phyloP scores from a whole-genome alignment of 2,888 invertebrate species.

The Lathronympha strigana region DNA sequence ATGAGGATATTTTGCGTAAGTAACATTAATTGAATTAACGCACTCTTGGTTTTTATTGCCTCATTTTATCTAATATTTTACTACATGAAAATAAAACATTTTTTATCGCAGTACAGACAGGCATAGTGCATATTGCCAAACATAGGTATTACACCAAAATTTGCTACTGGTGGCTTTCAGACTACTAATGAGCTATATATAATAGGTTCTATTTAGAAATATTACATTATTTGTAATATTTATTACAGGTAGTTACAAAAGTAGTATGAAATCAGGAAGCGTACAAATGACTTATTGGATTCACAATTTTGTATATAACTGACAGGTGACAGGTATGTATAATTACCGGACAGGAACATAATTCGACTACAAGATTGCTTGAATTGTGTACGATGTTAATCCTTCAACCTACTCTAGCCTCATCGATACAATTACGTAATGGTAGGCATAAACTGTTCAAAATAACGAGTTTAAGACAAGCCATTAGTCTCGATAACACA shows the following conservation, averaged over 20 bases:
- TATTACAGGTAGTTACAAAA: constrained; percentile 31
- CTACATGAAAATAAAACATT: not conserved
- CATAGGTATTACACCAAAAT: constrained; percentile 26
- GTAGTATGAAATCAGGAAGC: constrained; percentile 28
- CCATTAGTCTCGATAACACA: not conserved
- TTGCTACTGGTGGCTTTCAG: constrained; percentile 37
- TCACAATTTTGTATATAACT: constrained; percentile 1
- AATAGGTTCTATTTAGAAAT: constrained; percentile 37
- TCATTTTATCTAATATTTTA: constrained; percentile 21
- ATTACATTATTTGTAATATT: constrained; percentile 36
- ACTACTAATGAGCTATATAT: constrained; percentile 41
- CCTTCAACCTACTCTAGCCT: not conserved
- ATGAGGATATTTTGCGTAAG: not conserved
- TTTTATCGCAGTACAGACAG: constrained; percentile 9
- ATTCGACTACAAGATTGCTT: constrained; percentile 18
- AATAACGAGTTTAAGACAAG: not conserved
- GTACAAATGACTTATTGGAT: constrained; percentile 21
- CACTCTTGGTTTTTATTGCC: constrained; percentile 33
- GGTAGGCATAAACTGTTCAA: not conserved
- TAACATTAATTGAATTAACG: constrained; percentile 23
- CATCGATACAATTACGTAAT: not conserved
- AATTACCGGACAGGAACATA: constrained; percentile 26
- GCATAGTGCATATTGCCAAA: constrained; percentile 19
- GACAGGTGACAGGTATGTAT: not conserved
- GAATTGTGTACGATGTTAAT: constrained; percentile 22